phyloP scores from a whole-genome alignment of 2,113 vertebrate genomes.

The Ctenomys sociabilis region DNA sequence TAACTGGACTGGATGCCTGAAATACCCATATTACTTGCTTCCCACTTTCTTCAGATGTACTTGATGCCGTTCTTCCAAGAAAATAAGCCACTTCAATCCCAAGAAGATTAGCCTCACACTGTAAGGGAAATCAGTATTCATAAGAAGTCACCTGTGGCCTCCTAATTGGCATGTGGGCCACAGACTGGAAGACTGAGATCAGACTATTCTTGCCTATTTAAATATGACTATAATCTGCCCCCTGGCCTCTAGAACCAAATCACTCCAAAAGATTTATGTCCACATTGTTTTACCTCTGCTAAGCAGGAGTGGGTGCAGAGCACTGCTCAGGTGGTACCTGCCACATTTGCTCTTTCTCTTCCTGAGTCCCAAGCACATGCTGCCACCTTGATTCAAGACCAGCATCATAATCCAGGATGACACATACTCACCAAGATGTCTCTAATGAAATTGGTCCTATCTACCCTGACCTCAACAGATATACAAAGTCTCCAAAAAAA shows the following conservation, averaged over 20 bases:
- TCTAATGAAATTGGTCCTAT: neutral
- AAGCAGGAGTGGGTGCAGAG: neutral
- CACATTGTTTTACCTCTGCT: neutral
- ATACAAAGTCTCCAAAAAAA: neutral
- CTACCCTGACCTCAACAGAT: neutral
- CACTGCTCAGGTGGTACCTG: neutral
- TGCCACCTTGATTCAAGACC: neutral
- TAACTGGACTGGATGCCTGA: neutral
- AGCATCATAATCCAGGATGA: neutral
- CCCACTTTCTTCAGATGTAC: neutral
- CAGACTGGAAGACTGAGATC: neutral
- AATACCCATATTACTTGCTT: neutral
- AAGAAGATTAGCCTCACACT: neutral
- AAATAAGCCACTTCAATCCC: neutral
- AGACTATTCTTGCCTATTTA: neutral
- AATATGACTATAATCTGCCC: neutral
- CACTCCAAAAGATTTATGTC: neutral
- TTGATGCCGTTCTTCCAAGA: neutral
- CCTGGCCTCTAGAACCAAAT: neutral
- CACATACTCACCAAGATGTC: neutral
- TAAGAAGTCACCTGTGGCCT: neutral
- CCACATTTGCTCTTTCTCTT: neutral
- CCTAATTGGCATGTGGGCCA: neutral
- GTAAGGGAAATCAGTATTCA: neutral
- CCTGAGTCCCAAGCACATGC: neutral